Evolutionary conservation across 1,140 invertebrate genomes (phyloP), one percentile per base, ranked within the genome.

Genomic region (Anastatus disparis): DNA sequence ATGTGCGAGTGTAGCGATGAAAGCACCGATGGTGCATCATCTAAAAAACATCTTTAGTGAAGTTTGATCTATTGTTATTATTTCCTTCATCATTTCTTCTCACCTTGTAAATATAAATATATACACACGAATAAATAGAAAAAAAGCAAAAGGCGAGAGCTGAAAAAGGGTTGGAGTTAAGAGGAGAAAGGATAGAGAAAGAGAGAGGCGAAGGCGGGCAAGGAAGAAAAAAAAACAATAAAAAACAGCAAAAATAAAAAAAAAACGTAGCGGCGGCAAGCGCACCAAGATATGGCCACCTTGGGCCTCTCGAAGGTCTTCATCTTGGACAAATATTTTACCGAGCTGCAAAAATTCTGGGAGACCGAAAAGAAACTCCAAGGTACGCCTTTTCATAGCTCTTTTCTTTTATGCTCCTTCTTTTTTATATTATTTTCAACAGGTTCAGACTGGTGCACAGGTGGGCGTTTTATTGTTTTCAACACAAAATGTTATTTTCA

Each of bases 281-380:
- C 15, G 15, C 20, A 2, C 53, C 70, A 74, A 80, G 82, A 87
- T 78, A 94, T 94, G 93, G 94, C 94, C 89, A 95, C 94, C 82
- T 89, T 96, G 85, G 95, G 94, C 87, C 91, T 96, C 74, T 95
- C 94, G 79, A 97, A 97, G 90, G 95, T 97, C 84, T 97, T 97
- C 90, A 97, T 97, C 85, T 90, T 97, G 89, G 95, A 97, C 91
- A 97, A 97, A 86, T 97, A 97, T 87, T 97, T 97, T 85, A 96
- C 94, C 72, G 95, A 97, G 88, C 88, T 97, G 84, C 95, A 96
- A 84, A 97, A 97, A 88, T 97, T 96, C 87, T 97, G 95, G 95
- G 95, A 97, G 87, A 97, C 95, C 61, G 95, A 97, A 86, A 95
- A 95, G 87, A 96, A 96, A 88, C 88, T 96, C 76, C 95, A 97